phyloP scores from a whole-genome alignment of 2,113 vertebrate species.

The Saccopteryx bilineata region DNA sequence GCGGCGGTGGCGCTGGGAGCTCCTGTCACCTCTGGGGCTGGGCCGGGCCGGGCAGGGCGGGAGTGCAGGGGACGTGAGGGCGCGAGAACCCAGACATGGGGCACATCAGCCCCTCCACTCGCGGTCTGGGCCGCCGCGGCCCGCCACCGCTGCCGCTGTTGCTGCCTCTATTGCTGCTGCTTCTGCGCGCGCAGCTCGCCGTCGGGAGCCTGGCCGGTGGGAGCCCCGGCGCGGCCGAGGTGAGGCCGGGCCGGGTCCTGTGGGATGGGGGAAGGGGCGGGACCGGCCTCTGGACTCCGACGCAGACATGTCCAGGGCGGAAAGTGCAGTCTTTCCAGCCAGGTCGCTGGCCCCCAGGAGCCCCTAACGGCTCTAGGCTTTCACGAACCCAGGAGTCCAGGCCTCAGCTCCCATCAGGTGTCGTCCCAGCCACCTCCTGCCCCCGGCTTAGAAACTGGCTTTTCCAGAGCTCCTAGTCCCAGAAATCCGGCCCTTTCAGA shows the following conservation, averaged over 20 bases:
- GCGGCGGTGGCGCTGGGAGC: constrained; percentile 73
- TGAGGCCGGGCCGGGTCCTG: constrained; percentile 71
- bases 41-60: constrained; percentile 62
- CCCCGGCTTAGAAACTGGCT: not conserved
- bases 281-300: not conserved
- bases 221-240: constrained; percentile 77
- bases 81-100: constrained; percentile 78
- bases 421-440: not conserved
- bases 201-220: constrained; percentile 74
- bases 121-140: constrained; percentile 66
- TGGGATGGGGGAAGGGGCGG: constrained; percentile 66
- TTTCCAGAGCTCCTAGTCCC: not conserved
- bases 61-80: constrained; percentile 73
- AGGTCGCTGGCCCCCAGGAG: not conserved
- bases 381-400: not conserved
- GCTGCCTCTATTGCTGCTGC: constrained; percentile 74
- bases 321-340: constrained; percentile 39
- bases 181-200: constrained; percentile 79
- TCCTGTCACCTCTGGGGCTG: constrained; percentile 81
- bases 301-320: not conserved
- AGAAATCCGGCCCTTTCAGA: not conserved
- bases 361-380: constrained; percentile 32
- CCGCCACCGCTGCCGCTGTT: constrained; percentile 50
- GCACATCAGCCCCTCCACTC: constrained; percentile 69
- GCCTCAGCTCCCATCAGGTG: not conserved